A percentile compares a stretch with the other conserved stretches of the same genome.
Conservation (phyloP, 2,797 vertebrate species). For the Pitangus sulphuratus region DNA sequence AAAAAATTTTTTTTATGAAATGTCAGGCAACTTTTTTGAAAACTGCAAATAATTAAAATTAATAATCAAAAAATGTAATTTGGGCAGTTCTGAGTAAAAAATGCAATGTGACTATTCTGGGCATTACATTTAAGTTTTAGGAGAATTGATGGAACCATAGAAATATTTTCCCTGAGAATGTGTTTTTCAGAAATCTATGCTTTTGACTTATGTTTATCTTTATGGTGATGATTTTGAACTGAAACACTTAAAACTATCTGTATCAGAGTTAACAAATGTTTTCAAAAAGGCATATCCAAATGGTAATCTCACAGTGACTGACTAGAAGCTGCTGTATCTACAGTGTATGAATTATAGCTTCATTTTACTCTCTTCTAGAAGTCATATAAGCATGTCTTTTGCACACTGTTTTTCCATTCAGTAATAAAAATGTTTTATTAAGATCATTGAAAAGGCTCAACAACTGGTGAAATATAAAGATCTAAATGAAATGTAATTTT, state of each 20-base stretch:
- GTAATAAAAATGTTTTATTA: neutral
- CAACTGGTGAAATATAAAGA: neutral
- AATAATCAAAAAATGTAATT: neutral
- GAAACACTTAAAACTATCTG: neutral
- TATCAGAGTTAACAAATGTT: neutral
- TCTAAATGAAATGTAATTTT: neutral
- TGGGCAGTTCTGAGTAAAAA: rapidly evolving
- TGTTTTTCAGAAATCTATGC: neutral
- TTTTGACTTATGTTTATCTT: neutral
- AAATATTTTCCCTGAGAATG: neutral
- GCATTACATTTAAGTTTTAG: neutral
- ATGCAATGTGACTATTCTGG: neutral
- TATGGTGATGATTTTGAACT: neutral
- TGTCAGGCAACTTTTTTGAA: neutral
- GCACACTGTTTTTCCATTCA: neutral
- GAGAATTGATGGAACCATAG: neutral
- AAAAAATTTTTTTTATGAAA: neutral
- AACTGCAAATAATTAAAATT: neutral
- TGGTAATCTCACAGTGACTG: neutral
- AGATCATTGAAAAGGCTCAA: neutral
- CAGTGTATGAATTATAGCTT: neutral
- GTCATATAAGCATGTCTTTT: neutral
- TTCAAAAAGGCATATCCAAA: neutral
- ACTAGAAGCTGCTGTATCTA: neutral
- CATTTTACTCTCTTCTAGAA: neutral